Conservation (phyloP, 2,113 vertebrate species). For the Ovis aries region ARS-UI_Ramb_v3.0 NC_056055.1:249774001-249774500, state of each 20-base stretch:
- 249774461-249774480: neutral
- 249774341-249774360: no score
- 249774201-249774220: no score
- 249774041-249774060: neutral
- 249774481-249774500: neutral
- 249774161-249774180: neutral
- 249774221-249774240: no score
- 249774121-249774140: neutral
- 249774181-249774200: no score
- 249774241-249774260: no score
- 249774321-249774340: no score
- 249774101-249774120: neutral
- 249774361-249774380: no score
- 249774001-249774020: neutral
- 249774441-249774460: neutral
- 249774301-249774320: no score
- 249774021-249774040: neutral
- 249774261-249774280: no score
- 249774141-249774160: neutral
- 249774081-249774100: neutral
- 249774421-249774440: neutral
- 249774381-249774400: rapidly evolving
- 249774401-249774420: no score
- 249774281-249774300: no score
- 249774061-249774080: neutral